Percentiles rank a stretch among this genome's conserved stretches.
Conservation (phyloP, 1,140 invertebrate species). For the Campodea augens region DNA sequence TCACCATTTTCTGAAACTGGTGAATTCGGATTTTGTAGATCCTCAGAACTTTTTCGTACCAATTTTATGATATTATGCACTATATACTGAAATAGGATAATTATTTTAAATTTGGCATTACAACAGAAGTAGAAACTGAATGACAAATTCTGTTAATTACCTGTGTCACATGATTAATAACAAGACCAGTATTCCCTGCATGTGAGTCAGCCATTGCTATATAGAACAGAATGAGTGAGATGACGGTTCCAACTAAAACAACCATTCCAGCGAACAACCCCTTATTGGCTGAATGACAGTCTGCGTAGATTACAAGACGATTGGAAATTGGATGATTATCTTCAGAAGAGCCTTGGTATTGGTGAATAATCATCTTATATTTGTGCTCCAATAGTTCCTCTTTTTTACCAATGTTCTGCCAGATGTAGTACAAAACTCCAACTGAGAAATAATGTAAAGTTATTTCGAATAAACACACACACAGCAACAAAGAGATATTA, state of each 20-base stretch:
- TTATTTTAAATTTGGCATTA: too few species aligned
- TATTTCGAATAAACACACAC: too few species aligned
- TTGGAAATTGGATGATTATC: constrained; percentile 18
- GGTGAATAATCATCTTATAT: not conserved
- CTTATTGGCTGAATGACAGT: constrained; percentile 49
- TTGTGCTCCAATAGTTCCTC: constrained; percentile 14
- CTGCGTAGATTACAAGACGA: constrained; percentile 41
- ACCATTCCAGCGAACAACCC: constrained; percentile 45
- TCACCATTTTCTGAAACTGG: too few species aligned
- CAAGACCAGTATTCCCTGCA: not conserved
- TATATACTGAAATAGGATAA: too few species aligned
- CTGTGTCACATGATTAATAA: not conserved
- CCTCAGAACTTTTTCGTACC: too few species aligned
- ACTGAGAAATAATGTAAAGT: too few species aligned
- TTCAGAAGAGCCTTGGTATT: not conserved
- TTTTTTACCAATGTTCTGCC: constrained; percentile 44
- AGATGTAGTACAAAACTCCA: constrained; percentile 48
- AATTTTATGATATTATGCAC: too few species aligned
- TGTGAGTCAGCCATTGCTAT: constrained; percentile 32
- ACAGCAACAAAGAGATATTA: too few species aligned
- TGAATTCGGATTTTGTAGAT: too few species aligned
- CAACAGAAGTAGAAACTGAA: too few species aligned
- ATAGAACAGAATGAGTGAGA: constrained; percentile 46
- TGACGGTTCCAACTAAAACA: constrained; percentile 36
- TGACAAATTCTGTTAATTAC: not conserved